Conservation (phyloP, 2,797 vertebrate species). For the Nothura maculosa region DNA sequence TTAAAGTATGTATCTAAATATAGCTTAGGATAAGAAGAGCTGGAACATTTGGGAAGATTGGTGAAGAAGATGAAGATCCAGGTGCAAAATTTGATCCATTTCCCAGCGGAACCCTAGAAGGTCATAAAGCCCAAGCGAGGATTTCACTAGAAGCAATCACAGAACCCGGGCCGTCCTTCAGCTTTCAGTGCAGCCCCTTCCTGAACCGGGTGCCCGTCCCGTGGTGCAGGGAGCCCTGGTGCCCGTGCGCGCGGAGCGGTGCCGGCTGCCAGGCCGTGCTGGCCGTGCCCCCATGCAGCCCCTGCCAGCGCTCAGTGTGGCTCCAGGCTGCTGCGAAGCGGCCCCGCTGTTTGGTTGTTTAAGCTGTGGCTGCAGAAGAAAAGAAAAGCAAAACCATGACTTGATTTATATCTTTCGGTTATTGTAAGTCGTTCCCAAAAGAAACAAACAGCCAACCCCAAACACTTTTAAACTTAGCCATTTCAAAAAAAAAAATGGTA, state of each 20-base stretch:
- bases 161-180: not conserved
- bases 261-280: not conserved
- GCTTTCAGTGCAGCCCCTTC: not conserved
- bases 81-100: accelerated
- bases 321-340: conserved; percentile 17
- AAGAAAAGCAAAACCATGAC: conserved; percentile 53
- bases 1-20: not conserved
- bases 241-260: not conserved
- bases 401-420: conserved; percentile 71
- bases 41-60: not conserved
- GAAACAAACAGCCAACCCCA: conserved; percentile 52
- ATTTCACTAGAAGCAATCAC: not conserved
- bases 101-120: not conserved
- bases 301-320: not conserved
- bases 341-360: conserved; percentile 67
- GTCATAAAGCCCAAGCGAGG: not conserved
- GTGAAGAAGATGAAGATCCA: accelerated
- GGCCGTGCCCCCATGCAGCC: not conserved
- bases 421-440: conserved; percentile 44
- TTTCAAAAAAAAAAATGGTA: not conserved
- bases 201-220: not conserved
- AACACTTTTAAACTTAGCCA: not conserved
- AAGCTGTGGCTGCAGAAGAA: conserved; percentile 59
- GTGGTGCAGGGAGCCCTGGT: not conserved
- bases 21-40: not conserved